Evolutionary conservation across 2,888 invertebrate genomes (phyloP).

Genomic region (Trisateles emortualis): DNA sequence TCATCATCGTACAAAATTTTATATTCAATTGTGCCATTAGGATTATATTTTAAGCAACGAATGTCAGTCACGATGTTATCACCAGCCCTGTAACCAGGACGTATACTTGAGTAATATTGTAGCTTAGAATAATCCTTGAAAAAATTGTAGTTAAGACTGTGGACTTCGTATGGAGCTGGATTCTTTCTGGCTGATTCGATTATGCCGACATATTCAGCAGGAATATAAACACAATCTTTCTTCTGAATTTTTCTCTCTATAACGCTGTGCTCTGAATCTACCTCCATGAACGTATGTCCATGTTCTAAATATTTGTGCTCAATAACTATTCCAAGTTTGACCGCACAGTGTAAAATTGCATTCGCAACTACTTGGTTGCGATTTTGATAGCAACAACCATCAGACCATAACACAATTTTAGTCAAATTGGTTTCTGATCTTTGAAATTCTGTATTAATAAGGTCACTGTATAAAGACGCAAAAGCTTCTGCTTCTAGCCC

Average conservation of each 20-base stretch:
- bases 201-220: slow-evolving; percentile 10
- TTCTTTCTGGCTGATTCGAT: slow-evolving; percentile 9
- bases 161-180: slow-evolving; percentile 8
- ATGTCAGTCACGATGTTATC: slow-evolving; percentile 4
- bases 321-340: slow-evolving; percentile 5
- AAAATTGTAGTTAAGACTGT: slow-evolving; percentile 4
- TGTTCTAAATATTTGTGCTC: slow-evolving; percentile 7
- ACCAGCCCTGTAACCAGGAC: slow-evolving; percentile 6
- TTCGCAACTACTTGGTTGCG: slow-evolving; percentile 11
- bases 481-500: slow-evolving; percentile 14
- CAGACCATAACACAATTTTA: slow-evolving; percentile 13
- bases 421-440: slow-evolving; percentile 8
- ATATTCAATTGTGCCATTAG: slow-evolving; percentile 8
- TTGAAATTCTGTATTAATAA: slow-evolving; percentile 10
- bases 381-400: slow-evolving; percentile 12
- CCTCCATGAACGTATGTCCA: slow-evolving; percentile 7
- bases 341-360: slow-evolving; percentile 8
- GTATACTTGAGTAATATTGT: slow-evolving; percentile 5
- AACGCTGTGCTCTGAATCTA: slow-evolving; percentile 10
- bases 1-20: slow-evolving; percentile 7
- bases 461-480: slow-evolving; percentile 6
- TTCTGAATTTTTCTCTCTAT: slow-evolving; percentile 11
- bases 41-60: slow-evolving; percentile 7
- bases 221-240: slow-evolving; percentile 7
- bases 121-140: slow-evolving; percentile 3